Base-by-base conservation (phyloP, 2,888 invertebrate genomes). In the Drosophila differens region DNA sequence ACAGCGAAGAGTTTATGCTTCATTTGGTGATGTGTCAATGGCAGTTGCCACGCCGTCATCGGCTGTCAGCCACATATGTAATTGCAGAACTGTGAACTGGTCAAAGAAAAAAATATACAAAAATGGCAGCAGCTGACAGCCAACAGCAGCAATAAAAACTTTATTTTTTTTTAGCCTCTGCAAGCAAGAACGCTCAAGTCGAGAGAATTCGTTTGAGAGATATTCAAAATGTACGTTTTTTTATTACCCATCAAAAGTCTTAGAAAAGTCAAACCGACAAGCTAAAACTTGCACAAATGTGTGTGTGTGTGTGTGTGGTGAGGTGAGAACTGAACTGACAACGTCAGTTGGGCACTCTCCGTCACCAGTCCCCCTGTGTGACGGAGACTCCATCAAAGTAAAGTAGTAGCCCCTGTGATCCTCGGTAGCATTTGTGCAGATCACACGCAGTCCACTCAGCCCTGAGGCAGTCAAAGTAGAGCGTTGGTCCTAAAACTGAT, bases 21-120 rank as follows among this genome's bases (percentile, higher is more conserved):
- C 28, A 58, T 47, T 63, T 61, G 70, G 53, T 63, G 55, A 57
- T 44, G 65, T 64, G 67, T 67, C 70, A 69, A 44, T 25, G 25
- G 16, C 9, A 16, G 25, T 47, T 47, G 47, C 16, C 47, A 25
- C 47, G 25, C 16, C 25, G 16, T 47, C 47, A 16, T 7, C 73
- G 7, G 4, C 37, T 4, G 53, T 39, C 65, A 47, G 52, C 59
- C 60, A 52, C 49, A 66, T 73, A 73, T 80, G 80, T 80, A 80
- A 80, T 80, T 75, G 59, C 33, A 28, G 33, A 66, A 9, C 63
- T 63, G 44, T 14, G 41, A 60, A 35, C 33, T 30, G 37, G 32
- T 39, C 28, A 61, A 68, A 30, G 16, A 55, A 37, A n/a, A 22
- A 35, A 41, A 14, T 16, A 14, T 14, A 47, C 1, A n/a, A 60